Percentiles rank a stretch among this genome's conserved stretches.
Evolutionary conservation across 2,797 vertebrate genomes (phyloP).

Genomic region (Podargus strigoides): DNA sequence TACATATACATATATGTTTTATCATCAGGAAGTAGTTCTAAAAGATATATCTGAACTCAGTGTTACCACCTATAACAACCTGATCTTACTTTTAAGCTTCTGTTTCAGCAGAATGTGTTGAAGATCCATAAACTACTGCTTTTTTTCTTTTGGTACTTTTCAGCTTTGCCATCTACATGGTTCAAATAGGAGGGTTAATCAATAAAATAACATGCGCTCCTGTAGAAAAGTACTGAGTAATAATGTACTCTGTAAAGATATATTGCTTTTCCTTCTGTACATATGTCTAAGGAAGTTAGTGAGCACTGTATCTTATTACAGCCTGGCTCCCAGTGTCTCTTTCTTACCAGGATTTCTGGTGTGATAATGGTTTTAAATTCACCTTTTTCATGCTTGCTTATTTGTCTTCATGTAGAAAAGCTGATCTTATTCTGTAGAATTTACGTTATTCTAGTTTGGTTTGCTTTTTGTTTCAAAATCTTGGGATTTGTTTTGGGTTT

Average conservation of each 20-base stretch:
- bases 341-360: not conserved
- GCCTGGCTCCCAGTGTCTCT: not conserved
- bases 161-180: not conserved
- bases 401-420: not conserved
- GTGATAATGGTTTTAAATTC: not conserved
- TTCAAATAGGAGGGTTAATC: not conserved
- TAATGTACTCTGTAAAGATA: not conserved
- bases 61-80: not conserved
- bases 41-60: not conserved
- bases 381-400: not conserved
- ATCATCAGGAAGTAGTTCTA: not conserved
- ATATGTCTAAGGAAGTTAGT: not conserved
- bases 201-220: not conserved
- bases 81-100: not conserved
- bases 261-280: not conserved
- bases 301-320: not conserved
- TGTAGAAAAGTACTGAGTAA: not conserved
- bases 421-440: not conserved
- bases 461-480: not conserved
- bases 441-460: not conserved
- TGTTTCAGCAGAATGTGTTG: not conserved
- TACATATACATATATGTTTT: too few species aligned
- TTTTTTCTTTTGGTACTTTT: not conserved
- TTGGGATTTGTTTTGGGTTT: not conserved
- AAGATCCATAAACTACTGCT: not conserved